Evolutionary conservation across 2,113 vertebrate genomes (phyloP).

Genomic region (Sminthopsis crassicaudata): DNA sequence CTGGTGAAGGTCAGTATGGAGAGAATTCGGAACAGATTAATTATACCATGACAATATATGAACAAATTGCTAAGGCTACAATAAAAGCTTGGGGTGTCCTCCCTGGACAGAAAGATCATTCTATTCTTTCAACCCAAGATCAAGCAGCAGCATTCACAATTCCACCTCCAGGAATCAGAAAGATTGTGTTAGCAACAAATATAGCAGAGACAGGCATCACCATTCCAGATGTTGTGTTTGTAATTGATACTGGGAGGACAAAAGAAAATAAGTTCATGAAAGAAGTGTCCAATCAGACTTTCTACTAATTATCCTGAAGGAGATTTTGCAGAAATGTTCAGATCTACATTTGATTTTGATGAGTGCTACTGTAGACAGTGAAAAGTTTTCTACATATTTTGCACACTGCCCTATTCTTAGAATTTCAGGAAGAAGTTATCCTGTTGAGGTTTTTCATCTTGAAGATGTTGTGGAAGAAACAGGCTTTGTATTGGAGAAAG

Average conservation of each 20-base stretch:
- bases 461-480: slow-evolving; percentile 97
- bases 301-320: slow-evolving; percentile 93
- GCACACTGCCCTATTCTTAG: slow-evolving; percentile 95
- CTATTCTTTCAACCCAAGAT: slow-evolving; percentile 95
- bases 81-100: too few relatives aligned
- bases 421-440: slow-evolving; percentile 95
- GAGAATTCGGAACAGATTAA: too few relatives aligned
- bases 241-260: slow-evolving; percentile 95
- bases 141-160: slow-evolving; percentile 95
- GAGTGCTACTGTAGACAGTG: slow-evolving; percentile 97
- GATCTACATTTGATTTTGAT: slow-evolving; percentile 95
- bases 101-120: too few relatives aligned
- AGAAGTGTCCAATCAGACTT: slow-evolving; percentile 99
- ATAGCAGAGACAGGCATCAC: slow-evolving; percentile 99
- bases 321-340: slow-evolving; percentile 92
- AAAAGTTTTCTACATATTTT: slow-evolving; percentile 96
- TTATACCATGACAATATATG: too few relatives aligned
- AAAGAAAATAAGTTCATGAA: slow-evolving; percentile 98
- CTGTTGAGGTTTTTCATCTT: slow-evolving; percentile 96
- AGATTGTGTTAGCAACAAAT: slow-evolving; percentile 99
- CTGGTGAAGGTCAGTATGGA: too few relatives aligned
- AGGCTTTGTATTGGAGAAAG: slow-evolving; percentile 94
- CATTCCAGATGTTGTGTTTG: slow-evolving; percentile 98
- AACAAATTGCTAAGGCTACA: too few relatives aligned
- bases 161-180: slow-evolving; percentile 93